Evolutionary conservation across 2,888 invertebrate genomes (phyloP).

Genomic region (Mantis religiosa): DNA sequence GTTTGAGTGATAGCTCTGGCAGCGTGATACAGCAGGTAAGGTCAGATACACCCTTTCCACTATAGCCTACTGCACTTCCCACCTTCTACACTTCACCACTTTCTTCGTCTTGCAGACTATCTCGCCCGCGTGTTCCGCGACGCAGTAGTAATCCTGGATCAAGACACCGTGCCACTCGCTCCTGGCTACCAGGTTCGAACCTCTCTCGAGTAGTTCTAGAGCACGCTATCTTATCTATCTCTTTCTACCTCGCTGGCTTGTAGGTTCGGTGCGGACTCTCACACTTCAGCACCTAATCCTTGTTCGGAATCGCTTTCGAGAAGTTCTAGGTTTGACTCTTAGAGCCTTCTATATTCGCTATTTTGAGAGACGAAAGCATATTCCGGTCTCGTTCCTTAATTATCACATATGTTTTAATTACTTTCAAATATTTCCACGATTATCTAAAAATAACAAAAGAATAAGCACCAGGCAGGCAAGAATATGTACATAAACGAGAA

Average conservation of each 20-base stretch:
- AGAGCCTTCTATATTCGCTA: no score
- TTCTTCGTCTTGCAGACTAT: neutral
- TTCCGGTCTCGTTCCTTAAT: no score
- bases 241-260: neutral
- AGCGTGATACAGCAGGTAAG: conserved; percentile 37
- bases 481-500: no score
- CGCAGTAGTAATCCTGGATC: neutral
- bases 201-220: neutral
- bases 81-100: neutral
- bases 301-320: no score
- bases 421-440: no score
- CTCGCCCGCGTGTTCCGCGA: neutral
- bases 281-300: neutral
- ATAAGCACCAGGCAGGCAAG: no score
- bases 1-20: conserved; percentile 38
- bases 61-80: neutral
- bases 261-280: neutral
- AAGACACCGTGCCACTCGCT: neutral
- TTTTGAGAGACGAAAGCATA: no score
- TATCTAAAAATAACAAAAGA: no score
- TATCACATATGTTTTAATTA: no score
- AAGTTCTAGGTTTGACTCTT: no score
- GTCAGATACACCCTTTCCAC: neutral
- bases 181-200: neutral
- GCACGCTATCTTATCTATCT: neutral